Base-by-base conservation (phyloP, 2,797 vertebrate species). In the Muscicapa comitata region DNA sequence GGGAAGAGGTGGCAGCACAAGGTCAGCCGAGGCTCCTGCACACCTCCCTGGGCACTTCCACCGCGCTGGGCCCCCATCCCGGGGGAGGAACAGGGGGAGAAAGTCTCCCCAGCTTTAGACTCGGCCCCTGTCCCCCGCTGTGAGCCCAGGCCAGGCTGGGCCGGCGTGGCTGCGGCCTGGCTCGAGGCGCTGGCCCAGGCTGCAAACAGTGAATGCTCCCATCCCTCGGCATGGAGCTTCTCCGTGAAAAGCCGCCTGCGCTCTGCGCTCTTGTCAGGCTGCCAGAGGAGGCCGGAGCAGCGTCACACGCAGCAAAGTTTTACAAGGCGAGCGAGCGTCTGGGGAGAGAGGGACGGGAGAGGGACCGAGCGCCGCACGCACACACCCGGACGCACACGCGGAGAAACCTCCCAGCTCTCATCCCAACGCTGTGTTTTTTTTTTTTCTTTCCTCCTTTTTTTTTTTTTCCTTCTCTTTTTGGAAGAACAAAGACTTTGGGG, bases 241-340 rank as follows among this genome's bases (percentile, higher is more conserved):
- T 95, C 90, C 96, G 94, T 95, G 87, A n/a, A 86, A 77, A 96
- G 96, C 95, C 71, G 94, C 92, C 95, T 88, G 94, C 67, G 92
- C 95, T 83, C 58, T 92, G 92, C 43, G 95, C 94, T 97, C 95
- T 90, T 97, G 96, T 97, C 96, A 97, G 48, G 74, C 95, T 97
- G 97, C 97, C 97, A 97, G 96, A 67, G 91, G 96, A 97, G 97
- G 97, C 96, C 85, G 95, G 97, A 95, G 92, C 95, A 88, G 95
- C 92, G 96, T 97, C 97, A 97, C 97, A 97, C 19, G 93, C 96
- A 65, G 85, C 96, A 73, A 97, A 97, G 96, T 97, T 97, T 97
- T 97, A 95, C 97, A 95, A 88, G 96, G 94, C 79, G 82, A 93
- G 90, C 35, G 67, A 96, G 93, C 73, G 67, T 33, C 86, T 90